These are phyloP conservation scores for Leptoclinus maculatus DNA, from an alignment of 2,797 vertebrate genomes.

Conservation along the genomic window DNA sequence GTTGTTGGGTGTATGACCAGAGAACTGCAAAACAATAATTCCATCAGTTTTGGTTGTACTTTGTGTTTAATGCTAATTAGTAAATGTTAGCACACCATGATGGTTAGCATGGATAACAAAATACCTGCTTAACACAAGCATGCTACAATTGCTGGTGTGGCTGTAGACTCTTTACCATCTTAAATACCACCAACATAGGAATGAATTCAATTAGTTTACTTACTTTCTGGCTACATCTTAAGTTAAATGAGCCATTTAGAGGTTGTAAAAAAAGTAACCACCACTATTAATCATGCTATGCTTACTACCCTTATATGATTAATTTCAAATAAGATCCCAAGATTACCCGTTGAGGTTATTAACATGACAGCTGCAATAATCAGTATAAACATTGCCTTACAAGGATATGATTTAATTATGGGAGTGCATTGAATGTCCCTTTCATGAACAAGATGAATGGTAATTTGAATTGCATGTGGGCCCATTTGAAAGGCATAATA, in stretches of 20 bases:
- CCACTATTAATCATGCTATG: neutral
- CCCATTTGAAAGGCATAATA: conserved; percentile 47
- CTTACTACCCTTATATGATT: neutral
- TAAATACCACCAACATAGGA: neutral
- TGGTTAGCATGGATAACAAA: neutral
- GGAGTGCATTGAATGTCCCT: conserved; percentile 26
- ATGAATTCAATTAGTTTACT: neutral
- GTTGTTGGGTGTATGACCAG: neutral
- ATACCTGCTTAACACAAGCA: neutral
- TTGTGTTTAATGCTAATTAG: neutral
- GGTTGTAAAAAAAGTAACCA: neutral
- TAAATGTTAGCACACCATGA: neutral
- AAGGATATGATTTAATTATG: conserved; percentile 40
- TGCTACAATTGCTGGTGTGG: neutral
- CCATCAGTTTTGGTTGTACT: neutral
- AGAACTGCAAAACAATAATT: neutral
- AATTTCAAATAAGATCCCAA: conserved; percentile 13
- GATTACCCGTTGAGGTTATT: conserved; percentile 12
- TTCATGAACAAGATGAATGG: conserved; percentile 53
- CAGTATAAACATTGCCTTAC: conserved; percentile 8
- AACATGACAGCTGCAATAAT: conserved; percentile 18
- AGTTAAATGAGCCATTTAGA: neutral
- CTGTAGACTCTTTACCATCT: neutral
- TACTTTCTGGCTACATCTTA: neutral
- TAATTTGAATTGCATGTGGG: conserved; percentile 41